Percentiles rank a stretch among this genome's conserved stretches.
Evolutionary conservation across 2,888 invertebrate genomes (phyloP).

Genomic region (Encarsia formosa): DNA sequence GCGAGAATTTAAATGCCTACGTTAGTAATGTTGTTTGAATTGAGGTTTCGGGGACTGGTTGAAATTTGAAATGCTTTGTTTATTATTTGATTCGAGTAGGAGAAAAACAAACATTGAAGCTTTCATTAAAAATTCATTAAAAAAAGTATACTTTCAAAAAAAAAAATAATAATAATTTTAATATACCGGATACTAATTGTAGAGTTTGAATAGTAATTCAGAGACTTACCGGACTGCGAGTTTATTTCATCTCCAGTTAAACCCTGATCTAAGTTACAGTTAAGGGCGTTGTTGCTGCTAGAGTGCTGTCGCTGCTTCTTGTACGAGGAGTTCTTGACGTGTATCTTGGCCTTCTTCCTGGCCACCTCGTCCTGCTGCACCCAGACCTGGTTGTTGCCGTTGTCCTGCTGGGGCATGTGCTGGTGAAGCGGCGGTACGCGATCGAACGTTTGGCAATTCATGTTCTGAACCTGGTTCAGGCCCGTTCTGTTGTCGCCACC

Average conservation of each 20-base stretch:
- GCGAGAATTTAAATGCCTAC: no score
- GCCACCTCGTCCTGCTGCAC: conserved; percentile 59
- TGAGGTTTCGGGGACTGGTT: no score
- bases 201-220: no score
- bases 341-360: conserved; percentile 59
- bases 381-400: conserved; percentile 56
- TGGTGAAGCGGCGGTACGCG: conserved; percentile 72
- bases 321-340: conserved; percentile 52
- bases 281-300: conserved; percentile 22
- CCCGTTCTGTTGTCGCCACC: conserved; percentile 15
- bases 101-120: no score
- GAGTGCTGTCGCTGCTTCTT: conserved; percentile 43
- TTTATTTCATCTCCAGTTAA: conserved; percentile 37
- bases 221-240: conserved; percentile 32
- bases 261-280: conserved; percentile 34
- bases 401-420: conserved; percentile 59
- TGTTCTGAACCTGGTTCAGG: conserved; percentile 38
- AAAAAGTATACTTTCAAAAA: no score
- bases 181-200: no score
- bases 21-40: no score
- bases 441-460: conserved; percentile 59
- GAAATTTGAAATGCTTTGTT: no score
- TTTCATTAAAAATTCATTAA: no score
- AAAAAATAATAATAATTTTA: no score
- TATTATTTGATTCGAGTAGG: no score